phyloP scores from a whole-genome alignment of 1,140 invertebrate genomes.

The Gryon sp. region DNA sequence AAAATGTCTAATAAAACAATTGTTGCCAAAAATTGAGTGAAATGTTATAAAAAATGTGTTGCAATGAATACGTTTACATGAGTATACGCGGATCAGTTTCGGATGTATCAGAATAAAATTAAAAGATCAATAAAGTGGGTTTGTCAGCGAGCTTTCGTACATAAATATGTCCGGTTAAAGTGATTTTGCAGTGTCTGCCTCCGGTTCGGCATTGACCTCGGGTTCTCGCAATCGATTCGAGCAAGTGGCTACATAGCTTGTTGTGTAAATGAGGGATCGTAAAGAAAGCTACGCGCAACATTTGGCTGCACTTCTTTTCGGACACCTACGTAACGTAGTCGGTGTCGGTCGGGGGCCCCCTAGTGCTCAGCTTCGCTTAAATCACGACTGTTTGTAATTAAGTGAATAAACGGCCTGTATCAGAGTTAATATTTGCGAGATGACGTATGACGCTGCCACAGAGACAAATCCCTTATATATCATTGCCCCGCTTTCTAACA shows the following conservation, averaged over 20 bases:
- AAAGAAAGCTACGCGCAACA: constrained; percentile 72
- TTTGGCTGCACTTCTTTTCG: constrained; percentile 70
- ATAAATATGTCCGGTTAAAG: constrained; percentile 36
- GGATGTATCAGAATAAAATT: constrained; percentile 16
- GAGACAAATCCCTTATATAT: constrained; percentile 80
- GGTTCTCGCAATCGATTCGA: constrained; percentile 64
- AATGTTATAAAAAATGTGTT: too few relatives aligned
- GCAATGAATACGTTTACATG: too few relatives aligned
- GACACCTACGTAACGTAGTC: constrained; percentile 73
- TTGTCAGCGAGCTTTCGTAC: constrained; percentile 13
- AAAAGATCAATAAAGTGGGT: constrained; percentile 35
- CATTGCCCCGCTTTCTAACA: constrained; percentile 71
- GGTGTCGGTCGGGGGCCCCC: constrained; percentile 73
- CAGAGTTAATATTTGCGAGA: constrained; percentile 80
- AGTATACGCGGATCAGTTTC: constrained; percentile 1
- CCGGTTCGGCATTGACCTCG: constrained; percentile 37
- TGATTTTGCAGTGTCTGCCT: constrained; percentile 27
- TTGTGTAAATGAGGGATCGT: constrained; percentile 77
- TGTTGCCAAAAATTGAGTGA: too few relatives aligned
- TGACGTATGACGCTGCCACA: constrained; percentile 78
- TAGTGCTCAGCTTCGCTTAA: constrained; percentile 76
- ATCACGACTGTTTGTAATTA: constrained; percentile 81
- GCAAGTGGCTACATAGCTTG: constrained; percentile 68
- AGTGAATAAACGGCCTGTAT: constrained; percentile 81
- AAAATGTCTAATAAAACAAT: neutral